phyloP scores from a whole-genome alignment of 2,888 invertebrate species.

The Drosophila pseudotakahashii region DNA sequence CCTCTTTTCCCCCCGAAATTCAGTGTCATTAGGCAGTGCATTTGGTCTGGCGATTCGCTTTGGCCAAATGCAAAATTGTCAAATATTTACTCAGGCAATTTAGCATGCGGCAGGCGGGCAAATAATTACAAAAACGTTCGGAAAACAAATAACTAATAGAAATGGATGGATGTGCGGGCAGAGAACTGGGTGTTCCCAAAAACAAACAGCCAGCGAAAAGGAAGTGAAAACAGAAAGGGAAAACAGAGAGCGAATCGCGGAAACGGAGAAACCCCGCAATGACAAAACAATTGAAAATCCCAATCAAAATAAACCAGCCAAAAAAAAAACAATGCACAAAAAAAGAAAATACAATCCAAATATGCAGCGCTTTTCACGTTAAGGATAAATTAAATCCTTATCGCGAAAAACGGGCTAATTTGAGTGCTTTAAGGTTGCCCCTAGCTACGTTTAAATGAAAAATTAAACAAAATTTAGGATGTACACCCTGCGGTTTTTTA shows the following conservation, averaged over 20 bases:
- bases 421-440: neutral
- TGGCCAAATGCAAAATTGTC: slow-evolving; percentile 74
- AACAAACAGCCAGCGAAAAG: slow-evolving; percentile 36
- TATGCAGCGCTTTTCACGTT: neutral
- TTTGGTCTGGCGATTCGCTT: slow-evolving; percentile 42
- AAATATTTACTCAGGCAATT: slow-evolving; percentile 82
- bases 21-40: slow-evolving; percentile 63
- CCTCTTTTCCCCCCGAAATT: slow-evolving; percentile 9
- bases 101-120: slow-evolving; percentile 75
- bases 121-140: slow-evolving; percentile 77
- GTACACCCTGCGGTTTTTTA: neutral
- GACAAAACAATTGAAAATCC: slow-evolving; percentile 55
- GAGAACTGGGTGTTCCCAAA: too few relatives aligned
- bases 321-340: slow-evolving; percentile 38
- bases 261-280: slow-evolving; percentile 32
- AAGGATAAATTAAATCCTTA: slow-evolving; percentile 7
- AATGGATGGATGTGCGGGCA: slow-evolving; percentile 56
- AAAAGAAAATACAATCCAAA: slow-evolving; percentile 1
- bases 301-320: slow-evolving; percentile 52
- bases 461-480: neutral
- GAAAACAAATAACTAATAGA: slow-evolving; percentile 77
- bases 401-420: neutral
- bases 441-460: neutral
- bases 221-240: slow-evolving; percentile 36
- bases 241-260: slow-evolving; percentile 18